Conservation (phyloP, 2,797 vertebrate genomes). For the Xenops minutus region DNA sequence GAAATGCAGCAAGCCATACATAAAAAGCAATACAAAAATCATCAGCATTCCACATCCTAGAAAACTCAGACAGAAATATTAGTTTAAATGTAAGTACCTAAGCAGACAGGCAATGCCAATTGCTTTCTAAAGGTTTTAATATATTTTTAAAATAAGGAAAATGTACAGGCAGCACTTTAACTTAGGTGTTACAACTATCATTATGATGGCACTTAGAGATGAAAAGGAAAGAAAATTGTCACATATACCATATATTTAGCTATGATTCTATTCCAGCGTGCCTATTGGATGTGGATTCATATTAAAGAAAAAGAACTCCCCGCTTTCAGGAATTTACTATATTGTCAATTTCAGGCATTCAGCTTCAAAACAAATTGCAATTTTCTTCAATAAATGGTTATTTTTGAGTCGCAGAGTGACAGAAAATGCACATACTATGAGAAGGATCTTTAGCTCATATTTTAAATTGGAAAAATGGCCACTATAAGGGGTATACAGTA, state of each 20-base stretch:
- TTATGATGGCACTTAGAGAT: neutral
- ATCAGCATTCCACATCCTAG: neutral
- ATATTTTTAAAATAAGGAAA: constrained; percentile 26
- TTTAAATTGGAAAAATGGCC: neutral
- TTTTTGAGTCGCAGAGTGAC: neutral
- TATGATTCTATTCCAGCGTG: constrained; percentile 13
- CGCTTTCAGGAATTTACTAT: neutral
- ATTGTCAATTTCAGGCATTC: neutral
- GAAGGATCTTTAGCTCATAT: neutral
- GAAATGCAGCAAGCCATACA: neutral
- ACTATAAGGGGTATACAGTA: neutral
- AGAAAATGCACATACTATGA: neutral
- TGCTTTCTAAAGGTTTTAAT: constrained; percentile 45
- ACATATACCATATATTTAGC: neutral
- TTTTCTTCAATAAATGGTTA: constrained; percentile 12
- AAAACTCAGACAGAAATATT: constrained; percentile 19
- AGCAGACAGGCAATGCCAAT: constrained; percentile 17
- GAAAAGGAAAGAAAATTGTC: constrained; percentile 25
- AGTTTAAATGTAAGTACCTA: constrained; percentile 17
- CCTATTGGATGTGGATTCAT: neutral
- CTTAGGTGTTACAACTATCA: neutral
- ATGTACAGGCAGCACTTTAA: neutral
- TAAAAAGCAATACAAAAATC: constrained; percentile 7
- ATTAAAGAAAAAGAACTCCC: neutral
- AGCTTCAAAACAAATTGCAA: constrained; percentile 7